These are phyloP conservation scores for Hedya salicella DNA, from an alignment of 2,888 invertebrate genomes.

Conservation along the genomic window DNA sequence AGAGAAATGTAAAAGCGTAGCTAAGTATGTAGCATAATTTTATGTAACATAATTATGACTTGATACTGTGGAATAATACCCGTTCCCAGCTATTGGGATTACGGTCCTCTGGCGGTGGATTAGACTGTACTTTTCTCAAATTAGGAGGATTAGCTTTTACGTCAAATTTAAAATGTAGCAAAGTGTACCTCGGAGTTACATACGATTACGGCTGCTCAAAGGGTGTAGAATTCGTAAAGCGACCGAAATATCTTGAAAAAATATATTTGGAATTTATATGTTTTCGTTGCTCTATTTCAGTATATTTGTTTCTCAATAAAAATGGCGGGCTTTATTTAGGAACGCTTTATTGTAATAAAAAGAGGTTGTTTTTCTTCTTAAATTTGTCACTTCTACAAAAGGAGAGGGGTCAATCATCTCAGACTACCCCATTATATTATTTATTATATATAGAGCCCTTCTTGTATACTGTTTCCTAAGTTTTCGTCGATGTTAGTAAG, in stretches of 20 bases:
- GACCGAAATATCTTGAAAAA: neutral
- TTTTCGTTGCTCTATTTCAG: neutral
- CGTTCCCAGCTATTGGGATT: neutral
- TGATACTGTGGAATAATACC: neutral
- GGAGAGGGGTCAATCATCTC: too few species aligned
- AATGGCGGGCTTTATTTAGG: too few species aligned
- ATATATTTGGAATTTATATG: neutral
- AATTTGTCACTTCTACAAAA: too few species aligned
- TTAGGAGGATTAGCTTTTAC: slow-evolving; percentile 10
- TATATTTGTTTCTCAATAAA: neutral
- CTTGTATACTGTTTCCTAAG: too few species aligned
- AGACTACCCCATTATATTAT: too few species aligned
- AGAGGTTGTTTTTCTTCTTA: too few species aligned
- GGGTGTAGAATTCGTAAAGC: neutral
- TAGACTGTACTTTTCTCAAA: slow-evolving; percentile 15
- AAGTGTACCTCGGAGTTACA: neutral
- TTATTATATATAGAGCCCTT: too few species aligned
- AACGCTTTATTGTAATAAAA: too few species aligned
- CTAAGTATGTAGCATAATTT: too few species aligned
- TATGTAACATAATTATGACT: too few species aligned
- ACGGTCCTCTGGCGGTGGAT: neutral
- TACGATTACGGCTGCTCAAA: neutral
- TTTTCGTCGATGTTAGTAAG: too few species aligned
- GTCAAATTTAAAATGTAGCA: slow-evolving; percentile 2
- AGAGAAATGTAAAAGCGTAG: too few species aligned